phyloP scores from a whole-genome alignment of 1,140 invertebrate species.

The Drusus annulatus region DNA sequence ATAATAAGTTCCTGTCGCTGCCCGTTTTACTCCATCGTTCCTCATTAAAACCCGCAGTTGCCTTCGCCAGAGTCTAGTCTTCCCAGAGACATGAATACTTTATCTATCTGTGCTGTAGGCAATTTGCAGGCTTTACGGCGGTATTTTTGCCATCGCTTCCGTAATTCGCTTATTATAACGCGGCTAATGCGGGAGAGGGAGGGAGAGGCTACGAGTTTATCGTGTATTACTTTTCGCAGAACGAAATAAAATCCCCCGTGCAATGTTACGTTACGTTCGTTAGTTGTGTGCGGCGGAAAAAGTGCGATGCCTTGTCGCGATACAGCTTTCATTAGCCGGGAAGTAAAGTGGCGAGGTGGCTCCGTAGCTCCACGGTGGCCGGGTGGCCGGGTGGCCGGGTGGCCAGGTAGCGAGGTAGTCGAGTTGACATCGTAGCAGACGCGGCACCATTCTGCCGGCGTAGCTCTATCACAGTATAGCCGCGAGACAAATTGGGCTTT shows the following conservation, averaged over 20 bases:
- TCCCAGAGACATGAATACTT: conserved; percentile 17
- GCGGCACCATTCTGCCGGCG: neutral
- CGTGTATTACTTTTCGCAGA: neutral
- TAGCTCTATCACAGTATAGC: neutral
- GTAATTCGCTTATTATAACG: conserved; percentile 2
- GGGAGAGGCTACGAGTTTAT: neutral
- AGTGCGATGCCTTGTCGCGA: conserved; percentile 33
- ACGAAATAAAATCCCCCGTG: neutral
- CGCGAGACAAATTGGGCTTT: conserved; percentile 8
- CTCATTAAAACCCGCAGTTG: conserved; percentile 7
- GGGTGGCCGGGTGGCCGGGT: neutral
- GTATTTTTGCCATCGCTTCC: conserved; percentile 1
- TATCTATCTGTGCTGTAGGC: conserved; percentile 16
- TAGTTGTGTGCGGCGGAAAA: conserved; percentile 32
- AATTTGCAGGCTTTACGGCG: conserved; percentile 24
- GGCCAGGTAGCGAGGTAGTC: neutral
- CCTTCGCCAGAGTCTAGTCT: neutral
- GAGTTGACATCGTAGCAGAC: neutral
- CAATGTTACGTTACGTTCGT: conserved; percentile 12
- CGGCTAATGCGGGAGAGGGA: neutral
- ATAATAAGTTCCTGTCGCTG: neutral
- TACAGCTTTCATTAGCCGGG: conserved; percentile 31
- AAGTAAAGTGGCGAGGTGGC: neutral
- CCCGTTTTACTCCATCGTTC: neutral
- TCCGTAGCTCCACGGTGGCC: neutral